Percentiles rank a stretch among this genome's conserved stretches.
Evolutionary conservation across 1,140 invertebrate genomes (phyloP).

Genomic region (Halictus rubicundus): DNA sequence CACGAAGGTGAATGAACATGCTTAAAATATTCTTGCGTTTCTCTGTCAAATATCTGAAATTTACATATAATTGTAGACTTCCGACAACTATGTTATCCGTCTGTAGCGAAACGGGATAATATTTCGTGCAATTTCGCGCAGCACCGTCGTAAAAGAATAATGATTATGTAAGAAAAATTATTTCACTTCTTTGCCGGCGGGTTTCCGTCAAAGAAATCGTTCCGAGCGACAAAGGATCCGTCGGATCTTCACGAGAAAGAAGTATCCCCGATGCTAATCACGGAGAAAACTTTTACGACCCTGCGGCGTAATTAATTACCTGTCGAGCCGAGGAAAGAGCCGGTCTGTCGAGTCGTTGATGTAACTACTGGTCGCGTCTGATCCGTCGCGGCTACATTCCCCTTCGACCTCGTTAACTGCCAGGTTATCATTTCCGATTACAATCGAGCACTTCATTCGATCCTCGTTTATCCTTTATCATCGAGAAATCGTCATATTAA

Average conservation of each 20-base stretch:
- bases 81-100: too few relatives aligned
- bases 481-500: neutral
- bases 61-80: too few relatives aligned
- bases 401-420: neutral
- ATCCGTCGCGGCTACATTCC: slow-evolving; percentile 1
- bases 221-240: neutral
- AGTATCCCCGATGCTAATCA: slow-evolving; percentile 3
- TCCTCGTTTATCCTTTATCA: neutral
- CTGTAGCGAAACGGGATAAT: neutral
- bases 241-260: neutral
- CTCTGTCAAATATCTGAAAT: too few relatives aligned
- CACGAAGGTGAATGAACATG: too few relatives aligned
- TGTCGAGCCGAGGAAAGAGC: slow-evolving; percentile 39
- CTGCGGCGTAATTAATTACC: slow-evolving; percentile 59
- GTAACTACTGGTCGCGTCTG: slow-evolving; percentile 45
- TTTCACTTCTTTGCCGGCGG: neutral
- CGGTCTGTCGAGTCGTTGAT: slow-evolving; percentile 36
- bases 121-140: neutral
- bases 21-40: too few relatives aligned
- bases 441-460: slow-evolving; percentile 2
- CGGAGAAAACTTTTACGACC: slow-evolving; percentile 6
- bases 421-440: slow-evolving; percentile 5
- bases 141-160: neutral
- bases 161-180: neutral
- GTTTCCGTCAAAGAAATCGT: neutral